These are phyloP conservation scores for Thermophis baileyi DNA, from an alignment of 2,113 vertebrate species.

Conservation along the genomic window DNA sequence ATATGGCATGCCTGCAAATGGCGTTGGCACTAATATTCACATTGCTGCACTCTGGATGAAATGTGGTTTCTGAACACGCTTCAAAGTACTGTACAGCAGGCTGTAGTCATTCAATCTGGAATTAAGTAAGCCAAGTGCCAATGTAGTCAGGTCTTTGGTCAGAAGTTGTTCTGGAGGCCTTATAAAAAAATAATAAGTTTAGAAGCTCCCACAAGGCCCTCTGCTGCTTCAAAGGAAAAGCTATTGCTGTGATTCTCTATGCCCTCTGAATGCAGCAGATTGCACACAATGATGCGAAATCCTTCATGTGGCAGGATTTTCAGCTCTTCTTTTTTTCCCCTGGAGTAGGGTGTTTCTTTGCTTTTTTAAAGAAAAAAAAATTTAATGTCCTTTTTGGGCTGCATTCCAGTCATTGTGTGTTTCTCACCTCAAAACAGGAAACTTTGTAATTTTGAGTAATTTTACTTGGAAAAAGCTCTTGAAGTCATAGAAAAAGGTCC, in stretches of 20 bases:
- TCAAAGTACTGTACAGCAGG: background rate
- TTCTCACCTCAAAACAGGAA: background rate
- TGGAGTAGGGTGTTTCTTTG: background rate
- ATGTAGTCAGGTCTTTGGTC: background rate
- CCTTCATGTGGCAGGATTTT: background rate
- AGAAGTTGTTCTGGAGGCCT: background rate
- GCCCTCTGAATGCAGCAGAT: background rate
- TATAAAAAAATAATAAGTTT: background rate
- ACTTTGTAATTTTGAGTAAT: background rate
- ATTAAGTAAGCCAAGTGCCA: background rate
- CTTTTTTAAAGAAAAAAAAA: background rate
- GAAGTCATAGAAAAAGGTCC: background rate
- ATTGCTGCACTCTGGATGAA: background rate
- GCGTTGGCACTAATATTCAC: background rate
- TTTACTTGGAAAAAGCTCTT: background rate
- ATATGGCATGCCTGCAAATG: background rate
- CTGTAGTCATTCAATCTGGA: background rate
- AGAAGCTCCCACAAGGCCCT: background rate
- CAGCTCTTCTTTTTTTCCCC: background rate
- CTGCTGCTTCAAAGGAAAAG: background rate
- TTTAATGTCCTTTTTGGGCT: background rate
- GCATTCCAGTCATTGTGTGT: background rate
- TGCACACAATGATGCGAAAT: background rate
- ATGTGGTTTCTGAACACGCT: background rate
- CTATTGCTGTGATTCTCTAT: background rate